Percentiles rank a stretch among this genome's conserved stretches.
phyloP scores from a whole-genome alignment of 2,113 vertebrate species.

The Pleuronectes platessa region DNA sequence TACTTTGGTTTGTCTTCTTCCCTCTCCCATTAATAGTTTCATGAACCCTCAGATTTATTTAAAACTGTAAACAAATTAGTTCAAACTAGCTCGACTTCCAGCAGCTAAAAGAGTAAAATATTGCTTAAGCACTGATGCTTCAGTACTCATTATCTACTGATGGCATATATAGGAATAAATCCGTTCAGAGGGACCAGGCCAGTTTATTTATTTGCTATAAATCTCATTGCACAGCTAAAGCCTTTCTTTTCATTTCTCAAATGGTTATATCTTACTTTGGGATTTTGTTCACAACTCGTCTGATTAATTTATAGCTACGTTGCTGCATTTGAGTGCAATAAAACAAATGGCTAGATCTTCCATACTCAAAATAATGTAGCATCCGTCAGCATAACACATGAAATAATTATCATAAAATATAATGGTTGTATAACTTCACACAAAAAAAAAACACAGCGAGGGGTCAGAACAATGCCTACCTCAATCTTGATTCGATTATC shows the following conservation, averaged over 20 bases:
- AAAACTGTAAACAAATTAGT: background rate
- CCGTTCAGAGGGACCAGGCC: background rate
- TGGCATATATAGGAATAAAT: background rate
- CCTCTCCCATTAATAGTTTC: no score
- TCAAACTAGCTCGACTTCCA: background rate
- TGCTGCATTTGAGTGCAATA: background rate
- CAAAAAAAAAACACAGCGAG: no score
- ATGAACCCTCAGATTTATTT: background rate
- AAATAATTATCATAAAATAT: background rate
- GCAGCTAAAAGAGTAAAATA: background rate
- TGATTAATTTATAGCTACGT: no score
- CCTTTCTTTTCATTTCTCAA: background rate
- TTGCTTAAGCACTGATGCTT: background rate
- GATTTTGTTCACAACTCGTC: no score
- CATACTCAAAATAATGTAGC: no score
- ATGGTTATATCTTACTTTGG: background rate
- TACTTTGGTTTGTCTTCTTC: no score
- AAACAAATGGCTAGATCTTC: background rate
- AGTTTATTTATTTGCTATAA: background rate
- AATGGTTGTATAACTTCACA: background rate
- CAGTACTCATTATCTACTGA: background rate
- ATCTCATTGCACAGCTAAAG: background rate
- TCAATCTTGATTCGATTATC: constrained; percentile 93
- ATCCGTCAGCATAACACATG: background rate
- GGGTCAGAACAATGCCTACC: constrained; percentile 75